These are phyloP conservation scores for Muraenolepis orangiensis DNA, from an alignment of 2,797 vertebrate genomes.

Conservation along the genomic window DNA sequence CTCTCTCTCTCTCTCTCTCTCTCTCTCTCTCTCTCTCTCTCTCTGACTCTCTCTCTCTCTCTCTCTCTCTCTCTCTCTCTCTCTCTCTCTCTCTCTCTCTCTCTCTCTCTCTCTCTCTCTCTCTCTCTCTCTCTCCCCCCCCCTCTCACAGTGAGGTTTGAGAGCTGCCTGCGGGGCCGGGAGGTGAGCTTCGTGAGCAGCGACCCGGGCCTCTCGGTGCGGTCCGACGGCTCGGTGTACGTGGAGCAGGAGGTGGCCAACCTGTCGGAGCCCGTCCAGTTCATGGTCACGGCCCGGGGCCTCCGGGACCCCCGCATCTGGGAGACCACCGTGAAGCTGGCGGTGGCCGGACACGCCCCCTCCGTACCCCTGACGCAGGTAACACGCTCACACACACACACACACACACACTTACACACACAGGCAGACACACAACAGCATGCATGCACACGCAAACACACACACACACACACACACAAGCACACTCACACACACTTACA, in stretches of 20 bases:
- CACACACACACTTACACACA: neutral
- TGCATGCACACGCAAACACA: neutral
- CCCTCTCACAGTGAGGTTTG: conserved; percentile 83
- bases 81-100: conserved; percentile 40
- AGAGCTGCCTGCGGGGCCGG: conserved; percentile 80
- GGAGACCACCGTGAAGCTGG: conserved; percentile 84
- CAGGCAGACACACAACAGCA: neutral
- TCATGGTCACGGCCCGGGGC: conserved; percentile 80
- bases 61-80: conserved; percentile 29
- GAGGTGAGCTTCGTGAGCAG: conserved; percentile 83
- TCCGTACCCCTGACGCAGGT: conserved; percentile 70
- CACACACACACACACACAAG: neutral
- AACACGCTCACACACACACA: conserved; percentile 3
- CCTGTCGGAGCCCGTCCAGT: conserved; percentile 82
- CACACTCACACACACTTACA: neutral
- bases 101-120: conserved; percentile 19
- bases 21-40: too few species aligned
- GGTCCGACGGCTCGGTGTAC: conserved; percentile 80
- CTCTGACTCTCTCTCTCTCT: conserved; percentile 24
- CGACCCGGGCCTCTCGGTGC: conserved; percentile 85
- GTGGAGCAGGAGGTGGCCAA: conserved; percentile 79
- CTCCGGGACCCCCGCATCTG: conserved; percentile 76
- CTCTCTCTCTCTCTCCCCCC: conserved; percentile 27
- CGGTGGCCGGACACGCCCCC: conserved; percentile 78
- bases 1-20: conserved; percentile 29